Evolutionary conservation across 2,113 vertebrate species (phyloP), one percentile per base, ranked within the genome.

Genomic region (Chamaea fasciata): DNA sequence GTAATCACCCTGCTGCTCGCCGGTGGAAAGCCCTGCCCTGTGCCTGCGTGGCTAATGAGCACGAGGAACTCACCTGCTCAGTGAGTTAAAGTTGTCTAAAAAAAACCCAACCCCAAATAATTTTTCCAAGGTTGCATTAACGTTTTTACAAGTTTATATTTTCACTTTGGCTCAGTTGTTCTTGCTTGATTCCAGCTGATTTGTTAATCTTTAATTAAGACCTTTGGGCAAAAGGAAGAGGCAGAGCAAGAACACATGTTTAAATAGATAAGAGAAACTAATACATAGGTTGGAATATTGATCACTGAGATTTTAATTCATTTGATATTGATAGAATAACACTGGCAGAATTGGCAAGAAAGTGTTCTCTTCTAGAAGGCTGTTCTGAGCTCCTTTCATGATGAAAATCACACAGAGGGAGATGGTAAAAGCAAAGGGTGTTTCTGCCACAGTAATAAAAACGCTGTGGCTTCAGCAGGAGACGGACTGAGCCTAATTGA

Each of bases 131-230:
- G 9, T 67, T 69, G 28, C 35, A 41, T 33, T 30, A 68, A 33
- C 15, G 0, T 57, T 92, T 80, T 84, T 33, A 13, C 1, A 3
- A 83, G 81, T 74, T 89, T 20, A 8, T 41, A 11, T 87, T 82
- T 92, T 89, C 17, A n/a, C 39, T 71, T 86, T n/a, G 21, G 23
- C 44, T 90, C 52, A 7, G 33, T 39, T 63, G 65, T 31, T 75
- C 41, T 70, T 88, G 21, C 14, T 90, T 18, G 27, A 89, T 75
- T 94, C 23, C 60, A 81, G 41, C 24, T 81, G 92, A 90, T 89
- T 55, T 63, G 63, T 92, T 95, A 65, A 90, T 83, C 75, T 89
- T 94, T 92, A 92, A 95, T 95, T 95, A 92, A 92, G 90, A 84
- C 79, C 64, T 90, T 35, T 20, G 60, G 83, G 75, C n/a, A 69